Base-by-base conservation (phyloP, 2,888 invertebrate species). In the Tipula lateralis region DNA sequence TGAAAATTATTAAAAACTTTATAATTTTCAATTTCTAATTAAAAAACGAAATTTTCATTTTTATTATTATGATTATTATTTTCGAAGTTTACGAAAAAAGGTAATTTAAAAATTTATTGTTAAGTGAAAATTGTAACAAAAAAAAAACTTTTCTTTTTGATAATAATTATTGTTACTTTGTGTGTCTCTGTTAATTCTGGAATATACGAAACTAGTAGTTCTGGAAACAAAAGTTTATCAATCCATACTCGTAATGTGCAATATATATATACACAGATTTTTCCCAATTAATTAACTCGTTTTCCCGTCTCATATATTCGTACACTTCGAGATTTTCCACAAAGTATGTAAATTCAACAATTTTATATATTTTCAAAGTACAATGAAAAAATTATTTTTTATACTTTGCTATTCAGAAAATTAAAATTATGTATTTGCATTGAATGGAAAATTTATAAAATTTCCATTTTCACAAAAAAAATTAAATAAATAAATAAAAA, bases 21-120 rank as follows among this genome's bases (percentile, higher is more conserved):
- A 24, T 66, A 66, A 66, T 66, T 66, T 66, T 66, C 66, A 66
- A 66, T 66, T 66, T 66, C 66, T 66, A 66, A 66, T 66, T 66
- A 66, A 66, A 66, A 66, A 66, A 66, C 24, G 66, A 66, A 66
- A 66, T 66, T 66, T 66, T 66, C 66, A 66, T 66, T 66, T 66
- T 66, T 19, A 66, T 66, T 66, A 66, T 66, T 66, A 66, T 66
- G 24, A 66, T 66, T 19, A 66, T 66, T 66, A 66, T 66, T 66
- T 66, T 66, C 9, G 66, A 24, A 66, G 66, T 66, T 66, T 66
- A 66, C 66, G 66, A 66, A 66, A 66, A 44, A 66, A 66, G 66
- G 66, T 24, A 66, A 66, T 66, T 66, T 66, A 66, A 66, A 66
- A 66, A 66, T 66, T 66, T 66, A 66, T 66, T 66, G 24, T 66